phyloP scores from a whole-genome alignment of 2,888 invertebrate genomes.

The Dromius quadrimaculatus region DNA sequence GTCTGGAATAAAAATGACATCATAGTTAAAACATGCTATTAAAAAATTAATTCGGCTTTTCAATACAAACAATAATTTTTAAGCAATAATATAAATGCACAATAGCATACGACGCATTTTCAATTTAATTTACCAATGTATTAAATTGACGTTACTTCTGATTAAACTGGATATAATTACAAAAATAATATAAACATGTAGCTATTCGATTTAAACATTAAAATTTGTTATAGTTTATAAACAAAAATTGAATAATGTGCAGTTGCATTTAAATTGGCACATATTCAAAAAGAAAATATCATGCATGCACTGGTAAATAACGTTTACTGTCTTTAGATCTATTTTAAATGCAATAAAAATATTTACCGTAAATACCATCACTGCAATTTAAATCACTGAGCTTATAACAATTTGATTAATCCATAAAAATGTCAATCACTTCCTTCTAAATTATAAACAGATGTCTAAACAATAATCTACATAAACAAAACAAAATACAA shows the following conservation, averaged over 20 bases:
- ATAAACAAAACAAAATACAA: constrained; percentile 2
- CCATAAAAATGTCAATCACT: not conserved
- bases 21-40: constrained; percentile 20
- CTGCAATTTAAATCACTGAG: constrained; percentile 15
- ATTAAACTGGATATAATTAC: no score
- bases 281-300: constrained; percentile 17
- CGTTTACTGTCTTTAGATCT: constrained; percentile 39
- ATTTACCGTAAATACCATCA: constrained; percentile 62
- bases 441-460: not conserved
- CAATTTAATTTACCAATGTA: no score
- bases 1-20: constrained; percentile 63
- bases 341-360: constrained; percentile 44
- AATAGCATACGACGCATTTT: no score
- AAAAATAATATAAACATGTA: not conserved
- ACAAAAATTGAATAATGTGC: not conserved
- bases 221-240: not conserved
- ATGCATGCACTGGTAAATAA: constrained; percentile 25
- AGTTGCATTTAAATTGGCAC: constrained; percentile 33
- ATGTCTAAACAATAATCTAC: not conserved
- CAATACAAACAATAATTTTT: no score
- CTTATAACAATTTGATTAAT: constrained; percentile 12
- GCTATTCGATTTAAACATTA: not conserved
- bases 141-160: no score
- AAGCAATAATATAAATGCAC: no score
- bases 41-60: no score